Evolutionary conservation across 1,140 invertebrate species (phyloP).

Genomic region (Arctopsyche grandis): DNA sequence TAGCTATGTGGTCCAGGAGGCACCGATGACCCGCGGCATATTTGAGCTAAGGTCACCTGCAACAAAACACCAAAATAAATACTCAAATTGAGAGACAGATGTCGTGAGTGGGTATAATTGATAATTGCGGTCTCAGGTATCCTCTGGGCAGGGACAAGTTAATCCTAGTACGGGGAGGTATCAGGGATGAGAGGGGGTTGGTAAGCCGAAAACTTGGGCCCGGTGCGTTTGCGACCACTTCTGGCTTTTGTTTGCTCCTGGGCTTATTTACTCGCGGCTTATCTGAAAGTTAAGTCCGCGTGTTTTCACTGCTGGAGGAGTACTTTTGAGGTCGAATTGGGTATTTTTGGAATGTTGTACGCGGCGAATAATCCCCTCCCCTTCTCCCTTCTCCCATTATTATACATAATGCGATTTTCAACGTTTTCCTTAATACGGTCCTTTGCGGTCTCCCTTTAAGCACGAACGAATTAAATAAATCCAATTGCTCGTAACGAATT

Average conservation of each 20-base stretch:
- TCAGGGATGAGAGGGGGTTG: too few relatives aligned
- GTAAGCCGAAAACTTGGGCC: constrained; percentile 31
- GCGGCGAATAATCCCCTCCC: constrained; percentile 6
- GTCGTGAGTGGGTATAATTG: constrained; percentile 42
- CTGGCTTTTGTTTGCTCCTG: constrained; percentile 24
- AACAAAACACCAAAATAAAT: constrained; percentile 57
- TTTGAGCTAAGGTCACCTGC: constrained; percentile 80
- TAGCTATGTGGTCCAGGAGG: constrained; percentile 65
- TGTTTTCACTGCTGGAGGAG: constrained; percentile 11
- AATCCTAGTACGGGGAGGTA: constrained; percentile 31
- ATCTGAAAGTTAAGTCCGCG: constrained; percentile 34
- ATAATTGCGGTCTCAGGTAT: constrained; percentile 37
- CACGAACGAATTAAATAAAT: constrained; percentile 18
- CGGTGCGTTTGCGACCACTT: constrained; percentile 25
- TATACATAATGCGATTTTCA: constrained; percentile 17
- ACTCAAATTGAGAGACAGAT: background rate
- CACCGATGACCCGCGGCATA: constrained; percentile 75
- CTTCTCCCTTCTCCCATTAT: background rate
- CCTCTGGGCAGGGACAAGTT: constrained; percentile 46
- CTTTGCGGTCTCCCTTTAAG: constrained; percentile 16
- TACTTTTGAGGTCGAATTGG: constrained; percentile 10
- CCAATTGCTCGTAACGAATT: constrained; percentile 7
- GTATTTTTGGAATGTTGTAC: constrained; percentile 10
- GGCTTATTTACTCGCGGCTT: constrained; percentile 26
- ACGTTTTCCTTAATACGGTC: constrained; percentile 5